Evolutionary conservation across 2,888 invertebrate species (phyloP), one percentile per base, ranked within the genome.

Genomic region (Eupithecia insigniata): DNA sequence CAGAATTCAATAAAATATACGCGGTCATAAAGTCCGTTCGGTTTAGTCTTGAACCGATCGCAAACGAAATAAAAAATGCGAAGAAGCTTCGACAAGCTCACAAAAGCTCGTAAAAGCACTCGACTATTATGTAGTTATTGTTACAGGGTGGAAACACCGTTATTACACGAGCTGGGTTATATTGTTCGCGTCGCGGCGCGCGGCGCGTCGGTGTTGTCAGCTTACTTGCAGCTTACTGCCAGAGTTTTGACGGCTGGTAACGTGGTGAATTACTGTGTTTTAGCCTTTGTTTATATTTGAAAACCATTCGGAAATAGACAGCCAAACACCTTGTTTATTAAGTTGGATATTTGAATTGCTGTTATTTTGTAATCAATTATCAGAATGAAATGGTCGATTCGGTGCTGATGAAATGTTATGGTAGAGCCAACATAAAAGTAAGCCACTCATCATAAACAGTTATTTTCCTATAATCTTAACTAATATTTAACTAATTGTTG

Each of bases 71-170:
- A 70, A 94, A 92, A 92, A 93, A 90, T 85, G 84, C 83, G 87
- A 86, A 91, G 93, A 86, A 92, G 92, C 92, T 90, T 91, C 90
- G 91, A 92, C 92, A 88, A 90, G 91, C 91, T 91, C 85, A 93
- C 93, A 94, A 94, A 94, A 94, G 94, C 92, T 94, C 93, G 91
- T 93, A 93, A 93, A 94, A 92, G 91, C 92, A 89, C 92, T 93
- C 89, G 85, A 92, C 93, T 94, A 93, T 93, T 93, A 93, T 92
- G 93, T 92, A 92, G 92, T 93, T 94, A 93, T 93, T 93, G 93
- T 93, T 93, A 93, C 92, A 86, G 92, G 88, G 92, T 94, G 93
- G 92, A 93, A 94, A 93, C 92, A 93, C 94, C 92, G 92, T 93
- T 93, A 94, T 94, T 92, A 94, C 91, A 88, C 87, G 86, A 85